phyloP scores from a whole-genome alignment of 2,113 vertebrate genomes.

The Misgurnus mizolepis region DNA sequence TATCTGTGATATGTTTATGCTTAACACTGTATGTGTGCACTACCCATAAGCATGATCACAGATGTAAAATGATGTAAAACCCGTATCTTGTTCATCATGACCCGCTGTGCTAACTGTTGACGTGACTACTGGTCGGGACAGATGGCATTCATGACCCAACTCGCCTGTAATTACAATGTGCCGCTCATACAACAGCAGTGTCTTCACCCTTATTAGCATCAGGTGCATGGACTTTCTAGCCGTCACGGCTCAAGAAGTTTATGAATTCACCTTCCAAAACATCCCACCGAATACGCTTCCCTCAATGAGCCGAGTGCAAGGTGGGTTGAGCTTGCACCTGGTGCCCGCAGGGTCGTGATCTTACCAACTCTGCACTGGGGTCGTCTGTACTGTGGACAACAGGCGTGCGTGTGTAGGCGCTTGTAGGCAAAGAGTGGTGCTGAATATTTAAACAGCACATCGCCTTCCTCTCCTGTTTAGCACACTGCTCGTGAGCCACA shows the following conservation, averaged over 20 bases:
- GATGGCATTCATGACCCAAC: slow-evolving; percentile 27
- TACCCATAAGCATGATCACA: no score
- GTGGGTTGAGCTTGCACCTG: background rate
- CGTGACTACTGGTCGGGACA: background rate
- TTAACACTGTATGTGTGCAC: no score
- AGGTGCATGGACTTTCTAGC: slow-evolving; percentile 20
- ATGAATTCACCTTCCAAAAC: slow-evolving; percentile 5
- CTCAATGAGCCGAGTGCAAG: background rate
- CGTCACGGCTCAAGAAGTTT: background rate
- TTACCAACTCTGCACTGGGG: slow-evolving; percentile 1
- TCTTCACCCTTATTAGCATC: slow-evolving; percentile 42
- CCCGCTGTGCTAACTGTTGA: slow-evolving; percentile 38
- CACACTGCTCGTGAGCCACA: slow-evolving; percentile 45
- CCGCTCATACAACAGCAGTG: slow-evolving; percentile 32
- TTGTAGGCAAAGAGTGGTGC: slow-evolving; percentile 32
- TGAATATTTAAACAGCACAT: slow-evolving; percentile 55
- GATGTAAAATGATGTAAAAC: no score
- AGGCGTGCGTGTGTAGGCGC: slow-evolving; percentile 6
- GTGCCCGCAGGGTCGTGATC: slow-evolving; percentile 32
- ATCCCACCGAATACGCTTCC: background rate
- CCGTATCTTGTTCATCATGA: slow-evolving; percentile 60
- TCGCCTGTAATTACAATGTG: slow-evolving; percentile 44
- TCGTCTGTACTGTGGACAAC: background rate
- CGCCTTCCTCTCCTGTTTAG: slow-evolving; percentile 33
- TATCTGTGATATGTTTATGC: no score